A percentile compares a stretch with the other conserved stretches of the same genome.
phyloP scores from a whole-genome alignment of 2,888 invertebrate genomes.

The Anaspis maculata region DNA sequence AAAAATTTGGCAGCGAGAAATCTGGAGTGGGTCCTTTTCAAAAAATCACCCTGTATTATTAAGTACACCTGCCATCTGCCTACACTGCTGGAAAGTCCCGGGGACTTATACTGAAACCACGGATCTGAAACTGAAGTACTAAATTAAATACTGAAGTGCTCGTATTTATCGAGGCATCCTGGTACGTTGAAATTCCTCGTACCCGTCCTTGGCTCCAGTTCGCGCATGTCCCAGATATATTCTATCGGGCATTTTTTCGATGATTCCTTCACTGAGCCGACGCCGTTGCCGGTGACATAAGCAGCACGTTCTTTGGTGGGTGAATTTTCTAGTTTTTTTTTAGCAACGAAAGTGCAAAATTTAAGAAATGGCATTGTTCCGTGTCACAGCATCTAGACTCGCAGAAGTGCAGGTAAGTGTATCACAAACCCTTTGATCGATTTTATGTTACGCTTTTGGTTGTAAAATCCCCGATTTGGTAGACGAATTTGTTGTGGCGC shows the following conservation, averaged over 20 bases:
- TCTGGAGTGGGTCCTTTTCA: too few species aligned
- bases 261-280: slow-evolving; percentile 10
- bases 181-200: too few species aligned
- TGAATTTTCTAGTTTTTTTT: neutral
- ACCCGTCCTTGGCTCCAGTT: neutral
- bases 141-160: too few species aligned
- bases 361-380: slow-evolving; percentile 56
- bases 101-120: too few species aligned
- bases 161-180: neutral
- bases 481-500: too few species aligned
- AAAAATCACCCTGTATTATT: too few species aligned
- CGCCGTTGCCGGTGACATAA: slow-evolving; percentile 15
- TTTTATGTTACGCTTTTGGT: too few species aligned
- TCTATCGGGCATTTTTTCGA: slow-evolving; percentile 3
- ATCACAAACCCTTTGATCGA: slow-evolving; percentile 15
- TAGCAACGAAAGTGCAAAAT: slow-evolving; percentile 4
- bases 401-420: slow-evolving; percentile 52
- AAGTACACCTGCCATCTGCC: too few species aligned
- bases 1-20: too few species aligned
- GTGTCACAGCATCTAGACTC: slow-evolving; percentile 55
- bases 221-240: neutral
- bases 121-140: too few species aligned
- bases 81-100: too few species aligned
- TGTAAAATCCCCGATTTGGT: too few species aligned
- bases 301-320: slow-evolving; percentile 12